These are phyloP conservation scores for Pollenia angustigena DNA, from an alignment of 2,888 invertebrate genomes.

Conservation along the genomic window DNA sequence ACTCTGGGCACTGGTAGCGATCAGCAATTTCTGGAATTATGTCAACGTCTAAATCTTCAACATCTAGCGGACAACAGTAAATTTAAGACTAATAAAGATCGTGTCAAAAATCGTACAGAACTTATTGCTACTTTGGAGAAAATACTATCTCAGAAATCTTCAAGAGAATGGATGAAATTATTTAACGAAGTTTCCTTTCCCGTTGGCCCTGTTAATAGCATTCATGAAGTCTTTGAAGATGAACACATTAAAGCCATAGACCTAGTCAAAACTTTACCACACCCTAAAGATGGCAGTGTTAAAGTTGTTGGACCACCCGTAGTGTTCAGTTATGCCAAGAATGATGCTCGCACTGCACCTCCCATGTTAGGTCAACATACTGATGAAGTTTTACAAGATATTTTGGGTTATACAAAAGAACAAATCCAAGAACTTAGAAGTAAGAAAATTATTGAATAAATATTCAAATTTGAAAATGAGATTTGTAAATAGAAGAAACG, in stretches of 20 bases:
- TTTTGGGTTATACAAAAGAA: slow-evolving; percentile 87
- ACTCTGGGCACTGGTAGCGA: slow-evolving; percentile 96
- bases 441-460: slow-evolving; percentile 80
- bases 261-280: slow-evolving; percentile 89
- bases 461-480: neutral
- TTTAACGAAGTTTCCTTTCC: slow-evolving; percentile 92
- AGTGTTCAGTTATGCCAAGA: slow-evolving; percentile 89
- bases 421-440: slow-evolving; percentile 85
- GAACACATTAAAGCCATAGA: slow-evolving; percentile 91
- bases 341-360: slow-evolving; percentile 89
- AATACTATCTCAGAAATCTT: slow-evolving; percentile 87
- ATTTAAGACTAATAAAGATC: slow-evolving; percentile 89
- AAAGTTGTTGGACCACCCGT: slow-evolving; percentile 95
- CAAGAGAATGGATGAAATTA: slow-evolving; percentile 89
- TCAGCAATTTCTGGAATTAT: slow-evolving; percentile 90
- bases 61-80: slow-evolving; percentile 87
- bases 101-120: slow-evolving; percentile 91
- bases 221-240: slow-evolving; percentile 94
- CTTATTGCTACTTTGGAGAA: slow-evolving; percentile 87
- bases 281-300: slow-evolving; percentile 89
- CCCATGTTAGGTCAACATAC: slow-evolving; percentile 96
- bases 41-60: slow-evolving; percentile 86
- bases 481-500: neutral
- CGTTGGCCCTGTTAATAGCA: slow-evolving; percentile 94
- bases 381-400: slow-evolving; percentile 87